A percentile compares a stretch with the other conserved stretches of the same genome.
These are phyloP conservation scores for Antechinus stuartii DNA, from an alignment of 2,113 vertebrate species.

Conservation along the genomic window DNA sequence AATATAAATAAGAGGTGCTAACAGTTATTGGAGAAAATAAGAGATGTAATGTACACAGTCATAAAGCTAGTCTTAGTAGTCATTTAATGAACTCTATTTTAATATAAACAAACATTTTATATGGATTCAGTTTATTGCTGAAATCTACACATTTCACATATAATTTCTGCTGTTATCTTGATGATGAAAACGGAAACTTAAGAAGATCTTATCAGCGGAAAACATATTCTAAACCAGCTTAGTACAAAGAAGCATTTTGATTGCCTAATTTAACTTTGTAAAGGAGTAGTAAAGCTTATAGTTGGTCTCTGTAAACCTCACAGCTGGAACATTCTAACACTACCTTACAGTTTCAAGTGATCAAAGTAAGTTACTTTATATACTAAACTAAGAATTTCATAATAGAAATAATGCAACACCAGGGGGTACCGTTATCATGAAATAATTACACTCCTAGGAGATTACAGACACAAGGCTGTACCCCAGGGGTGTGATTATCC, in stretches of 20 bases:
- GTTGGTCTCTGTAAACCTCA: conserved; percentile 86
- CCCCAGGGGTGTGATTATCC: conserved; percentile 90
- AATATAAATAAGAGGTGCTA: conserved; percentile 59
- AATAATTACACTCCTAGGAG: conserved; percentile 91
- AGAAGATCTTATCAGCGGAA: conserved; percentile 79
- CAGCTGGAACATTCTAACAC: conserved; percentile 87
- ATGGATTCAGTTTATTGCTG: conserved; percentile 59
- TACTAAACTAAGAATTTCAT: conserved; percentile 88
- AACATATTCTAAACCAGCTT: conserved; percentile 83
- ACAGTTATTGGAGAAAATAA: conserved; percentile 55
- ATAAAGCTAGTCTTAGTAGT: conserved; percentile 1
- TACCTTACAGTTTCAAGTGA: conserved; percentile 84
- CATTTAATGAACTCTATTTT: conserved; percentile 30
- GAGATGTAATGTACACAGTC: neutral
- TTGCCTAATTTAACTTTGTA: conserved; percentile 88
- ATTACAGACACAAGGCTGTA: conserved; percentile 87
- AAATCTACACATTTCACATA: conserved; percentile 52
- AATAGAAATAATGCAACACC: conserved; percentile 88
- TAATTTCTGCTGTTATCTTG: conserved; percentile 69
- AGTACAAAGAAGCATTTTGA: conserved; percentile 86
- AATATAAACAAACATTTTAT: conserved; percentile 11
- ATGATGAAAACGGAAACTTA: conserved; percentile 78
- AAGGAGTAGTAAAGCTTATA: conserved; percentile 86
- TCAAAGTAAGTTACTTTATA: conserved; percentile 89
- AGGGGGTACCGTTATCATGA: conserved; percentile 87